Base-by-base conservation (phyloP, 2,113 vertebrate genomes). In the Cyprinodon tularosa region DNA sequence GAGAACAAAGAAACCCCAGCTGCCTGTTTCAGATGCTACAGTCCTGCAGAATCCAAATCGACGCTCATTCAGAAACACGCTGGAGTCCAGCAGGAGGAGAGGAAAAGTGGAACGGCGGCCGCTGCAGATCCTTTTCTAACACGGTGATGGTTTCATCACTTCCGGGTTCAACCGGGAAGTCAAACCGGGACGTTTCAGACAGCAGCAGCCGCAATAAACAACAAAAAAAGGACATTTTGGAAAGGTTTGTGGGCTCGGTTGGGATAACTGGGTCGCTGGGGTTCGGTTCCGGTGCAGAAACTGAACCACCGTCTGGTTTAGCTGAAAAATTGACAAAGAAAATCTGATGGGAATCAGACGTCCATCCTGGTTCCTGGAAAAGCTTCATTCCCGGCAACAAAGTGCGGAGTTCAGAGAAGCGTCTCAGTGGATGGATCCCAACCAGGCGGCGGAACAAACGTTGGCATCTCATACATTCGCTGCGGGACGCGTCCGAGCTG, bases 21-120 rank as follows among this genome's bases (percentile, higher is more conserved):
- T 94, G 93, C 94, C 92, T 87, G 80, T 89, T 92, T 77, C 89
- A 89, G 76, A 93, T 93, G 93, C 93, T 95, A 95, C 93, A 93
- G 83, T 89, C 87, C 83, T 57, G 88, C 89, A 91, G 50, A 57
- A 86, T 84, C 50, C 80, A 84, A 82, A 84, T 66, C 80, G 47
- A 84, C 71, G 73, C 72, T 81, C 70, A 77, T 65, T 45, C 9
- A 69, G 63, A 80, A 47, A 37, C 59, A 37, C 63, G 66, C 67
- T 11, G 70, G 65, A 53, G 68, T 42, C 7, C 20, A n/a, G 4
- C 2, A 10, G n/a, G 29, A n/a, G 3, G 0, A 12, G n/a, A 29
- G 38, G 39, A 67, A 3, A 3, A 20, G 4, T 3, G 0, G 45
- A 53, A 73, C 38, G 57, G 60, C 47, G 65, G 73, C 69, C 47